These are phyloP conservation scores for Meganola albula DNA, from an alignment of 2,888 invertebrate species.

Conservation along the genomic window DNA sequence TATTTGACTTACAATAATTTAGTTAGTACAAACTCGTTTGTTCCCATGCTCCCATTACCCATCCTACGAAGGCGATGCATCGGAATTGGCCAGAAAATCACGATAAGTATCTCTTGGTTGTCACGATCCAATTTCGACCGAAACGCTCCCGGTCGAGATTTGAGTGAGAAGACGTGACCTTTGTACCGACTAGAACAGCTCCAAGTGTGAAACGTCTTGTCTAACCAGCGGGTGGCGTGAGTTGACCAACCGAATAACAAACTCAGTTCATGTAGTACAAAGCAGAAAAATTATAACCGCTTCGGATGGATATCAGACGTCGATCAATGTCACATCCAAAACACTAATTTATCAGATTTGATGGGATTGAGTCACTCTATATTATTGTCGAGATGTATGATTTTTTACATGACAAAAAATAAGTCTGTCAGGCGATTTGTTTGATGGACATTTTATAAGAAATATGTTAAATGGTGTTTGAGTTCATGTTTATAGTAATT, in stretches of 20 bases:
- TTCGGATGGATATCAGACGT: conserved; percentile 68
- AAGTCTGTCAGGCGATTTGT: conserved; percentile 20
- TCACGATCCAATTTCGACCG: conserved; percentile 73
- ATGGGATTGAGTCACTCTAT: conserved; percentile 59
- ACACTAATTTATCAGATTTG: conserved; percentile 47
- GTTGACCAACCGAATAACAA: conserved; percentile 46
- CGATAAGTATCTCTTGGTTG: conserved; percentile 73
- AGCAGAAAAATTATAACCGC: conserved; percentile 45
- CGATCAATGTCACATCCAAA: conserved; percentile 64
- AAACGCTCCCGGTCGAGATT: conserved; percentile 67
- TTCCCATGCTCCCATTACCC: conserved; percentile 74
- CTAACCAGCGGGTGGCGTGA: conserved; percentile 65
- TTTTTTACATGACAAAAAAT: conserved; percentile 32
- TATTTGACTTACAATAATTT: conserved; percentile 69
- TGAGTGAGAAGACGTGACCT: conserved; percentile 75
- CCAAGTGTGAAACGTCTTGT: conserved; percentile 72
- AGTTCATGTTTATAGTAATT: no score
- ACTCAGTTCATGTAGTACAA: conserved; percentile 44
- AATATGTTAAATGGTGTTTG: no score
- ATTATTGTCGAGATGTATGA: conserved; percentile 42
- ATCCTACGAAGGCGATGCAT: conserved; percentile 62
- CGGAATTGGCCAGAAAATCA: conserved; percentile 74
- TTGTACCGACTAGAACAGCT: conserved; percentile 52
- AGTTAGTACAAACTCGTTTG: conserved; percentile 51
- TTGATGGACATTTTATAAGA: conserved; percentile 20